A percentile compares a stretch with the other conserved stretches of the same genome.
Conservation (phyloP, 1,140 invertebrate species). For the Coelopa frigida region DNA sequence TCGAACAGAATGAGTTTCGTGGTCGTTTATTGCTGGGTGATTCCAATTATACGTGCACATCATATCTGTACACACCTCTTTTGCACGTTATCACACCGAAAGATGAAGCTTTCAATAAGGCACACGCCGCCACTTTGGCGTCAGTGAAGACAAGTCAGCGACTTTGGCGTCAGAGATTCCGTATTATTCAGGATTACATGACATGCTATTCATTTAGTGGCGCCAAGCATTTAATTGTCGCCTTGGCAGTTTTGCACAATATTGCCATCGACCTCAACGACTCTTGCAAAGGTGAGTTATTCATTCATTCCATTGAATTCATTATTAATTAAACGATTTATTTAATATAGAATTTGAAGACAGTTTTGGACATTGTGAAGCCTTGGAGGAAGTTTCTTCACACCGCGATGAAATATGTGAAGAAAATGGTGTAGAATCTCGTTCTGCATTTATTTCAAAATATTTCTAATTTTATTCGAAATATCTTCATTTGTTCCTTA, state of each 20-base stretch:
- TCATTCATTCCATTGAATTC: too few species aligned
- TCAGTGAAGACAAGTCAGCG: constrained; percentile 28
- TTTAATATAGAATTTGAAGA: too few species aligned
- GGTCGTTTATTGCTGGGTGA: constrained; percentile 31
- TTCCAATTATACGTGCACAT: constrained; percentile 22
- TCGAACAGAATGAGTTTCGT: constrained; percentile 38
- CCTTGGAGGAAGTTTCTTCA: too few species aligned
- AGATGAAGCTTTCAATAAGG: constrained; percentile 31
- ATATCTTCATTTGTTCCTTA: too few species aligned
- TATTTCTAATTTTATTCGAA: too few species aligned
- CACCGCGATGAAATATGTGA: too few species aligned
- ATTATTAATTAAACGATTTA: too few species aligned
- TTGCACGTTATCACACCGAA: constrained; percentile 16
- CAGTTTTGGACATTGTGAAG: too few species aligned
- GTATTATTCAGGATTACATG: constrained; percentile 23
- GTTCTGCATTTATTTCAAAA: too few species aligned
- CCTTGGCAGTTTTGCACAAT: constrained; percentile 30
- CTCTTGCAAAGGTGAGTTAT: constrained; percentile 19
- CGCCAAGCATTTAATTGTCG: constrained; percentile 30
- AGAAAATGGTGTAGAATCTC: too few species aligned
- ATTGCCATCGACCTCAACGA: constrained; percentile 40
- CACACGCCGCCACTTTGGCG: constrained; percentile 24
- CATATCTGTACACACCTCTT: constrained; percentile 29
- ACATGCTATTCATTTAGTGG: constrained; percentile 19
- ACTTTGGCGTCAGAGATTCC: constrained; percentile 23